Evolutionary conservation across 2,113 vertebrate genomes (phyloP).

Genomic region (Spheniscus mendiculus): DNA sequence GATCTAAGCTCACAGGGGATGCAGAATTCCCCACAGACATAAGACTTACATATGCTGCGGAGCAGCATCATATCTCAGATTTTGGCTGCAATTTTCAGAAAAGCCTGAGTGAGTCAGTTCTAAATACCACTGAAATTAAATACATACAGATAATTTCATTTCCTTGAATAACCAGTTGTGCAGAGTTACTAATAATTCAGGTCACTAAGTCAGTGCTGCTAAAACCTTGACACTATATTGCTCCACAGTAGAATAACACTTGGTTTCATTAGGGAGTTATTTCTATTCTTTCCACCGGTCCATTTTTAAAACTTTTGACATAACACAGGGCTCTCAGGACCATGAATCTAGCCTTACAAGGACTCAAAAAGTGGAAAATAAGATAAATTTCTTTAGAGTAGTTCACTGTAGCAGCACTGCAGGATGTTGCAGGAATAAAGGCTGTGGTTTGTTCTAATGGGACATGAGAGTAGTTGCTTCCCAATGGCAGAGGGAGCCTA

Average conservation of each 20-base stretch:
- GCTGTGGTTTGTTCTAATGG: background rate
- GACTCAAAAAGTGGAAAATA: background rate
- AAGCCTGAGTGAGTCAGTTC: background rate
- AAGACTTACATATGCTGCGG: background rate
- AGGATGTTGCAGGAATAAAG: background rate
- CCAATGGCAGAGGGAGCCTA: background rate
- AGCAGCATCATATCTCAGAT: background rate
- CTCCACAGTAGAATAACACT: background rate
- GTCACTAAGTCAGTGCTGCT: background rate
- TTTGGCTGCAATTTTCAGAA: background rate
- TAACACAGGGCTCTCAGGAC: background rate
- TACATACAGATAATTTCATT: background rate
- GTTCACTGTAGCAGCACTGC: background rate
- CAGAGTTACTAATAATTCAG: background rate
- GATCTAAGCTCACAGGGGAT: background rate
- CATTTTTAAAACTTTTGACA: background rate
- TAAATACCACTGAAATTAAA: background rate
- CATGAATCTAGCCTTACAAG: background rate
- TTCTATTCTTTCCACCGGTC: background rate
- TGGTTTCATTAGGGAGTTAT: background rate
- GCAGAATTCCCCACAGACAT: background rate
- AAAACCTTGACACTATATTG: background rate
- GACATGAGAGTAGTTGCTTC: background rate
- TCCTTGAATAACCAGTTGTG: background rate
- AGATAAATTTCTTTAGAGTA: background rate